A percentile compares a stretch with the other conserved stretches of the same genome.
Conservation (phyloP, 92 coral and sea anemone genomes). For the Blastomussa wellsi region DNA sequence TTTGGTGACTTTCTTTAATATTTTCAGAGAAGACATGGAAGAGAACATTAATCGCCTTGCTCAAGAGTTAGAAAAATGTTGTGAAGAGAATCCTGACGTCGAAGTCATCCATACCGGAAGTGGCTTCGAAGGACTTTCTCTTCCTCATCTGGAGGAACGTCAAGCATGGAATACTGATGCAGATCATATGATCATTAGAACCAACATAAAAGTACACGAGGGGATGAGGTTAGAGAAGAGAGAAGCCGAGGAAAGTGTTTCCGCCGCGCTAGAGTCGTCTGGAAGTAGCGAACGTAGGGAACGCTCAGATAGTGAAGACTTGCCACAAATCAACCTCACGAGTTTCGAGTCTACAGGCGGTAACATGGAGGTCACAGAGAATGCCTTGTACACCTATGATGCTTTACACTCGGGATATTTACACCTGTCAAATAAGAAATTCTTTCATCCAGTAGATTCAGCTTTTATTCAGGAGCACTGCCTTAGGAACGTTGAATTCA, state of each 20-base stretch:
- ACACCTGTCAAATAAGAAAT: constrained; percentile 30
- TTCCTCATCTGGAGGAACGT: constrained; percentile 63
- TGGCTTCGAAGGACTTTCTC: constrained; percentile 73
- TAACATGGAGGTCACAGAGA: neutral
- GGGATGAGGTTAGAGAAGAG: neutral
- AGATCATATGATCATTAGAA: constrained; percentile 79
- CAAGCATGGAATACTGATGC: constrained; percentile 78
- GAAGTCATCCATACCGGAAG: constrained; percentile 82
- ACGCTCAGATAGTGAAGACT: too few relatives aligned
- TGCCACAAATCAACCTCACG: too few relatives aligned
- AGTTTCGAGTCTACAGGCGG: neutral
- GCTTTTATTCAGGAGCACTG: constrained; percentile 39
- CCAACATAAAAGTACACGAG: constrained; percentile 50
- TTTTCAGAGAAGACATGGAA: constrained; percentile 65
- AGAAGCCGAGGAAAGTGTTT: neutral
- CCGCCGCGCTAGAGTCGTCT: neutral
- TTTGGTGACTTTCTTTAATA: constrained; percentile 70
- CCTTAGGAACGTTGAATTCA: constrained; percentile 51
- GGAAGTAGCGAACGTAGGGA: neutral
- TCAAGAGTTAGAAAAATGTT: constrained; percentile 57
- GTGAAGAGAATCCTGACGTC: constrained; percentile 40
- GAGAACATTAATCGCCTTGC: constrained; percentile 43
- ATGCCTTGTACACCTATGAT: constrained; percentile 42
- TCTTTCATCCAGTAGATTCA: constrained; percentile 17
- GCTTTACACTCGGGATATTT: constrained; percentile 71